These are phyloP conservation scores for Apodemia duryi DNA, from an alignment of 2,888 invertebrate species.

Conservation along the genomic window DNA sequence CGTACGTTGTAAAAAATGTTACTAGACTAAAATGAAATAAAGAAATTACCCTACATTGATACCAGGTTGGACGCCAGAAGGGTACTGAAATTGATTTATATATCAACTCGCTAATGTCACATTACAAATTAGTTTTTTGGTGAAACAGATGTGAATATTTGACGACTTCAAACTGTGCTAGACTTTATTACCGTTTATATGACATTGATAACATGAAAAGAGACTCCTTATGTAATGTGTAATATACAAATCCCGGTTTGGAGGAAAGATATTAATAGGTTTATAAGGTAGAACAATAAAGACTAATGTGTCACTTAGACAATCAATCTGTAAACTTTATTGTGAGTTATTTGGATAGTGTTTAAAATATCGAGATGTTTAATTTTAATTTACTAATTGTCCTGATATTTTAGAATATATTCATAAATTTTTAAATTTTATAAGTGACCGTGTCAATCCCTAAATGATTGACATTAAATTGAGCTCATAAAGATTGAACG, in stretches of 20 bases:
- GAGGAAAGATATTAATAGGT: slow-evolving; percentile 13
- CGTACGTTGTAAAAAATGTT: background rate
- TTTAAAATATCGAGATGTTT: slow-evolving; percentile 9
- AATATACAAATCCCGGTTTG: slow-evolving; percentile 5
- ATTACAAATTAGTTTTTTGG: background rate
- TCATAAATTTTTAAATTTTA: background rate
- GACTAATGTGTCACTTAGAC: background rate
- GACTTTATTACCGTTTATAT: slow-evolving; percentile 9
- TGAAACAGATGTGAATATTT: background rate
- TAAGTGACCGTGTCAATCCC: background rate
- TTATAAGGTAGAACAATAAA: slow-evolving; percentile 12
- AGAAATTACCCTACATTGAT: background rate
- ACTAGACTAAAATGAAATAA: background rate
- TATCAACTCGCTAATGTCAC: background rate
- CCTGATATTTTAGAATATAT: background rate
- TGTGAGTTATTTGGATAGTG: background rate
- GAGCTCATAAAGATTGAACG: slow-evolving; percentile 6
- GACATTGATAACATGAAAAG: background rate
- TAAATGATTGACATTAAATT: background rate
- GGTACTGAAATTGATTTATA: background rate
- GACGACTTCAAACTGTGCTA: slow-evolving; percentile 12
- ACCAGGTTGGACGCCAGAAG: background rate
- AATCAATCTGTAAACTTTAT: background rate
- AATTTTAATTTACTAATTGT: background rate
- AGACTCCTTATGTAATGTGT: background rate